These are phyloP conservation scores for Ceratina japonica DNA, from an alignment of 1,140 invertebrate genomes.

Conservation along the genomic window DNA sequence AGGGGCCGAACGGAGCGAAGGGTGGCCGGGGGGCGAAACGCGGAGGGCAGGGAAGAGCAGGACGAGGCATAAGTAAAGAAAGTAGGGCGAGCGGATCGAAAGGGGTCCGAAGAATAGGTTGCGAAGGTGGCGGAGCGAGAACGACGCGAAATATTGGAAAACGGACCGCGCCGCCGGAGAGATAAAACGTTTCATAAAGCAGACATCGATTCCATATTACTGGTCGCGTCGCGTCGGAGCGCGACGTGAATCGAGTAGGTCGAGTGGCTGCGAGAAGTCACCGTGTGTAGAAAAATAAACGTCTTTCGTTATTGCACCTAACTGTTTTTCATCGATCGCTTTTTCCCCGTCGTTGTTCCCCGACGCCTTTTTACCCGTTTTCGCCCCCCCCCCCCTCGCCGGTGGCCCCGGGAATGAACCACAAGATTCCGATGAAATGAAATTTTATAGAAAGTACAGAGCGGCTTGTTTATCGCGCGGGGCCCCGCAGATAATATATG, in stretches of 20 bases:
- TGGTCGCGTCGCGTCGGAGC: slow-evolving; percentile 31
- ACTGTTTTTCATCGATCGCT: background rate
- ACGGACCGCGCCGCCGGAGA: slow-evolving; percentile 55
- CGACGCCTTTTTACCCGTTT: background rate
- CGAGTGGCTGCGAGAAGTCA: slow-evolving; percentile 18
- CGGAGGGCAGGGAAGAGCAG: background rate
- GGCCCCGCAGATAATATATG: too few species aligned
- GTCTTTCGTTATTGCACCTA: slow-evolving; percentile 57
- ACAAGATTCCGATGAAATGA: too few species aligned
- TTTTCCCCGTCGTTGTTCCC: too few species aligned
- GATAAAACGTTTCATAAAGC: slow-evolving; percentile 75
- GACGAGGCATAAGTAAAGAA: background rate
- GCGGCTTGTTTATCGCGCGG: too few species aligned
- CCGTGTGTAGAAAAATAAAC: slow-evolving; percentile 25
- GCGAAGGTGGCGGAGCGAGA: slow-evolving; percentile 52
- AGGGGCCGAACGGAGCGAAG: background rate
- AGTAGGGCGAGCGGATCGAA: slow-evolving; percentile 23
- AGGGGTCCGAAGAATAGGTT: slow-evolving; percentile 30
- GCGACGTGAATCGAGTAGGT: slow-evolving; percentile 49
- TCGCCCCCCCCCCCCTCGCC: too few species aligned
- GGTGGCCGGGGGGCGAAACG: background rate
- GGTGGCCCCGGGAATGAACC: too few species aligned
- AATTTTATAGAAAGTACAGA: too few species aligned
- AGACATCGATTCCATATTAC: slow-evolving; percentile 71
- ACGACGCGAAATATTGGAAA: slow-evolving; percentile 67